Base-by-base conservation (phyloP, 2,113 vertebrate genomes). In the Rhizomys pruinosus region DNA sequence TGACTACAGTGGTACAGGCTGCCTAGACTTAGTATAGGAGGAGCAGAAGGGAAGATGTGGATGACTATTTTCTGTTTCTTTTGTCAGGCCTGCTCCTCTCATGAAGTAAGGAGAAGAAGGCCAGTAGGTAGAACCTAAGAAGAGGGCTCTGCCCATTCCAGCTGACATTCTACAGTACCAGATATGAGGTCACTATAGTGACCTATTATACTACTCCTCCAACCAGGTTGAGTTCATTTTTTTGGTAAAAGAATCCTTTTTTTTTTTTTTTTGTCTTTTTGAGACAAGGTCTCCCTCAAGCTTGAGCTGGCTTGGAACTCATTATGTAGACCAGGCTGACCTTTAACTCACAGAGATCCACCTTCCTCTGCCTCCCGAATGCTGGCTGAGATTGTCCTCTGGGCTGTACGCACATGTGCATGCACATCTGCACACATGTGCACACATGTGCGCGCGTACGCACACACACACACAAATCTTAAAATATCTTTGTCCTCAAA, bases 21-120 rank as follows among this genome's bases (percentile, higher is more conserved):
- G 22, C 86, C 68, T 19, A n/a, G 76, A 77, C 71, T 42, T 71
- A 52, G 39, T 22, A 23, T 29, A 52, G 72, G 87, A 87, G 72
- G 57, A 47, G 12, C 29, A 69, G 71, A 72, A 47, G 37, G 61
- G 69, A 92, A 42, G 44, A 20, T 68, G 7, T 59, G 27, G 69
- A 64, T 44, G 39, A 68, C 29, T 71, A 61, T 63, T 91, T 96
- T 92, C 85, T 52, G 22, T 66, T 32, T 42, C 64, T n/a, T 84
- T 59, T 0, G 20, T 52, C 55, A 85, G 55, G 12, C 57, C 90
- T 22, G 7, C 23, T 84, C 64, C 66, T 74, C 23, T 32, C n/a
- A 68, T 52, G 37, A 27, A 52, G 34, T 77, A 71, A 89, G 71
- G 71, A 72, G 37, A 37, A n/a, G 61, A 71, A 72, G 92, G n/a